Evolutionary conservation across 2,113 vertebrate genomes (phyloP), one percentile per base, ranked within the genome.

Genomic region (Mus spicilegus): DNA sequence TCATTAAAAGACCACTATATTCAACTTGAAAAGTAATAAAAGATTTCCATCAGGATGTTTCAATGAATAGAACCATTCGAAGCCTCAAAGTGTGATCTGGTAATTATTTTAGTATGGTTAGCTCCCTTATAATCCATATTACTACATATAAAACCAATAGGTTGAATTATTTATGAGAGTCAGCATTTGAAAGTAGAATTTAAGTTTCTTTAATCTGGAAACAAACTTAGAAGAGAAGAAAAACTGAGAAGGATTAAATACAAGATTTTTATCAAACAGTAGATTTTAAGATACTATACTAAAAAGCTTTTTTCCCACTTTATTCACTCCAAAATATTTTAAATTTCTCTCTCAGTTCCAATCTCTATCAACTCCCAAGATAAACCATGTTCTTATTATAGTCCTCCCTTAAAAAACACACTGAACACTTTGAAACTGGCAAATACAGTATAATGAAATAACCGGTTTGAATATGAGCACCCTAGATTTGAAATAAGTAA

Each of bases 161-260:
- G 36, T 73, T 80, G 76, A 26, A 6, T 88, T 92, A 65, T 54
- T n/a, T 49, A 28, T 75, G 46, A 51, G 9, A 88, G 26, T 69
- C 24, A 87, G 22, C 39, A 51, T 87, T 67, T 86, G 36, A 90
- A 87, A 73, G n/a, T 33, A 95, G 33, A 87, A 49, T 80, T 93
- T 84, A 87, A 61, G 17, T 81, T 90, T 30, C 28, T 69, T 80
- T 90, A 75, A 95, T 90, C 86, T 56, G 63, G 75, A 93, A 90
- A 75, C n/a, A 90, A 92, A 95, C 33, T 76, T 86, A 80, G 16
- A n/a, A 92, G 72, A 90, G 17, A 42, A 80, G 46, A 77, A 95
- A 90, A 95, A 87, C 87, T 95, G 87, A 95, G 72, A 89, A 92
- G 80, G 80, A 95, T 87, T 90, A 90, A 93, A 93, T 90, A 63